These are phyloP conservation scores for Platycheirus rosarum DNA, from an alignment of 2,888 invertebrate species.

Conservation along the genomic window DNA sequence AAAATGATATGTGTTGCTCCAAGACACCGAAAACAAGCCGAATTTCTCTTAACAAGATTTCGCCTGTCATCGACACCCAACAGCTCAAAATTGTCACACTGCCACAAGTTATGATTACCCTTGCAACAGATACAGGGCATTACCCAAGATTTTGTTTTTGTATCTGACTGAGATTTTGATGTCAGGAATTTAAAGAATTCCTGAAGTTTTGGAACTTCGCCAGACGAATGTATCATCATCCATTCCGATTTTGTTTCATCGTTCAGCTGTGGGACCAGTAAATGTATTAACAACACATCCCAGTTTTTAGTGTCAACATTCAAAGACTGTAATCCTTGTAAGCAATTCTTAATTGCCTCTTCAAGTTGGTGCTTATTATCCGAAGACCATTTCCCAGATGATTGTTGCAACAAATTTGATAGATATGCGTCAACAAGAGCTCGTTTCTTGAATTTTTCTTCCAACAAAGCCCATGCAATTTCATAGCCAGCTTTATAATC, in stretches of 20 bases:
- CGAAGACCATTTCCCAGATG: not conserved
- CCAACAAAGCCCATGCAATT: not conserved
- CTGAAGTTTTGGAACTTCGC: not conserved
- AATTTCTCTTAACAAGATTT: not conserved
- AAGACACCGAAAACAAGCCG: not conserved
- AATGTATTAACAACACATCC: not conserved
- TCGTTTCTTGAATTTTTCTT: not conserved
- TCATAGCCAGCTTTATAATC: not conserved
- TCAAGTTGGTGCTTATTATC: not conserved
- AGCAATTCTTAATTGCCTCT: not conserved
- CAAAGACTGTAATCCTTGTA: not conserved
- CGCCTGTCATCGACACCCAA: not conserved
- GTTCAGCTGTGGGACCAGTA: not conserved
- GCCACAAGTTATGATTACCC: not conserved
- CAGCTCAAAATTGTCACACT: conserved; percentile 1
- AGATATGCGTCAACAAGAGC: not conserved
- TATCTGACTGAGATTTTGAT: not conserved
- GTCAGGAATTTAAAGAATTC: not conserved
- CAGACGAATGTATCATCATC: not conserved
- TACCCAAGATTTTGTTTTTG: not conserved
- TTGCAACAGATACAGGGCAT: not conserved
- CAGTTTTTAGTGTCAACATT: conserved; percentile 2
- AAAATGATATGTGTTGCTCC: not conserved
- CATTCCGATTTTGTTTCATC: not conserved
- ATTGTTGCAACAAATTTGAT: not conserved